Evolutionary conservation across 2,888 invertebrate genomes (phyloP).

Genomic region (Acrobasis repandana): DNA sequence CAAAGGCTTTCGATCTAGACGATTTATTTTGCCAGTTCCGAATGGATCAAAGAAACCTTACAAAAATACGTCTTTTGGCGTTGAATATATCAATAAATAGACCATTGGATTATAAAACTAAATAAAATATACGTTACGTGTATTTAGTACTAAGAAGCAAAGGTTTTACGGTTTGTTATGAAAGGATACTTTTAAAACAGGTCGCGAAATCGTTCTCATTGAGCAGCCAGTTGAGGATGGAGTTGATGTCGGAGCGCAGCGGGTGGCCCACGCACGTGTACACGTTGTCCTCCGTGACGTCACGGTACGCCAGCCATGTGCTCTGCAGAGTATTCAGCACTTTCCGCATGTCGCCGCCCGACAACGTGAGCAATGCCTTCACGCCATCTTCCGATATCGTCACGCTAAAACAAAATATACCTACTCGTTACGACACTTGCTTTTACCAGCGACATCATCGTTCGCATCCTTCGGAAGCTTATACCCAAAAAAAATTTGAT

Average conservation of each 20-base stretch:
- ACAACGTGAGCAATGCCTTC: conserved; percentile 92
- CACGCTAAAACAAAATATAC: conserved; percentile 80
- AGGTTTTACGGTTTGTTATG: neutral
- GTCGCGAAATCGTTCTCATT: conserved; percentile 89
- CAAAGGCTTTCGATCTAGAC: too few relatives aligned
- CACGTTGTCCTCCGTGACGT: conserved; percentile 93
- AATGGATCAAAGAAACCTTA: too few relatives aligned
- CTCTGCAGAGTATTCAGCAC: conserved; percentile 98
- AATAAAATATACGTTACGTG: too few relatives aligned
- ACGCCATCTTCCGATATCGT: conserved; percentile 93
- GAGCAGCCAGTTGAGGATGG: conserved; percentile 93
- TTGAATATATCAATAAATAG: too few relatives aligned
- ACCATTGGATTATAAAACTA: too few relatives aligned
- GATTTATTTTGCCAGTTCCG: too few relatives aligned
- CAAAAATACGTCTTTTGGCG: too few relatives aligned
- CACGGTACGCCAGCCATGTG: conserved; percentile 95
- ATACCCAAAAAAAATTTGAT: too few relatives aligned
- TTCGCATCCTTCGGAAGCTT: too few relatives aligned
- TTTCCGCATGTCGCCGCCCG: conserved; percentile 98
- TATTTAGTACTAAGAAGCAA: too few relatives aligned
- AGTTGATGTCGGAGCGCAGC: conserved; percentile 92
- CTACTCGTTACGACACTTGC: too few relatives aligned
- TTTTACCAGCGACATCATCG: too few relatives aligned
- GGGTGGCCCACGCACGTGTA: conserved; percentile 99
- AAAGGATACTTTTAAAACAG: conserved; percentile 91